Evolutionary conservation across 2,797 vertebrate genomes (phyloP).

Genomic region (Manis pentadactyla): DNA sequence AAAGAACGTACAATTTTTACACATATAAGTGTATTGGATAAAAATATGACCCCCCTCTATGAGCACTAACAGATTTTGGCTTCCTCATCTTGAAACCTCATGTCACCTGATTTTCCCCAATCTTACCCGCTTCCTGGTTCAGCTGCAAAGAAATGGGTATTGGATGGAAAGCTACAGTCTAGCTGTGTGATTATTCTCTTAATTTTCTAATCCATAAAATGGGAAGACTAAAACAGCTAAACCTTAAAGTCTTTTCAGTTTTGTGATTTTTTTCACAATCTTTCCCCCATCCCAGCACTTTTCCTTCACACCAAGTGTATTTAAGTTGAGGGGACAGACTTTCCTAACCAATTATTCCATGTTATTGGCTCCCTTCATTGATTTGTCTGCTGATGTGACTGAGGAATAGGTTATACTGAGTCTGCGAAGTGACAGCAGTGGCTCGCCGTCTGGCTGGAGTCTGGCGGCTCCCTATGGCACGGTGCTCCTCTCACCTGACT

Average conservation of each 20-base stretch:
- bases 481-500: neutral
- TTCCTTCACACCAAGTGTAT: neutral
- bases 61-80: neutral
- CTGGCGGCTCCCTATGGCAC: neutral
- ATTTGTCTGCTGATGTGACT: neutral
- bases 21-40: neutral
- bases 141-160: neutral
- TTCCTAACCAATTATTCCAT: conserved; percentile 33
- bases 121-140: neutral
- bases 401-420: neutral
- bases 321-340: neutral
- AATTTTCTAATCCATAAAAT: neutral
- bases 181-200: neutral
- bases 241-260: neutral
- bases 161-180: neutral
- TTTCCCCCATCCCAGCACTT: neutral
- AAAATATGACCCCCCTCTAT: neutral
- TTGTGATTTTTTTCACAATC: neutral
- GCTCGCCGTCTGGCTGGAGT: neutral
- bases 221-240: neutral
- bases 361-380: neutral
- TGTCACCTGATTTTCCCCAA: neutral
- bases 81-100: neutral
- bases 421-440: neutral
- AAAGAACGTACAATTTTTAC: neutral